Evolutionary conservation across 2,888 invertebrate species (phyloP), one percentile per base, ranked within the genome.

Genomic region (Nomada goodeniana): DNA sequence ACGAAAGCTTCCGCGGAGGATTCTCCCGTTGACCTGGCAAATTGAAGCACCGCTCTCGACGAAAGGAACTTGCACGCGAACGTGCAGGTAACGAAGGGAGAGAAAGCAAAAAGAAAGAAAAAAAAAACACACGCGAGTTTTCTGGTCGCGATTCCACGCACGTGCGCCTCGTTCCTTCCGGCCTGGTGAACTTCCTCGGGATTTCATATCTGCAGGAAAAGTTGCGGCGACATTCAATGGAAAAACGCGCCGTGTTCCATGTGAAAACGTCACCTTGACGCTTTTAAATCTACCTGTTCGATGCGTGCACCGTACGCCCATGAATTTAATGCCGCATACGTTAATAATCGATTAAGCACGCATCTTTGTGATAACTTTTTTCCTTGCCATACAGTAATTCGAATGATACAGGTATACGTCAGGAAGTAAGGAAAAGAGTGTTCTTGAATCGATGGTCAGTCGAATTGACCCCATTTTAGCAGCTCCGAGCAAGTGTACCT

Each of bases 121-220:
- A 36, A 7, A 36, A 36, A 36, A 7, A 7, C 9, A 26, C 44
- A 44, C 42, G 44, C 20, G 18, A 36, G 42, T 5, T 26, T 36
- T 42, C 23, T 23, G 15, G 59, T 53, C 23, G 7, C 26, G 26
- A 67, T 52, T 75, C 68, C 52, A n/a, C 18, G 60, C 75, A 75
- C 60, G 75, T 52, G 52, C 60, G 26, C 26, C 60, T 68, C 68
- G 68, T 75, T 75, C 52, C 60, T 72, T 59, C 57, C 23, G 47
- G 44, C n/a, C 26, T 20, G 52, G 29, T 70, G 23, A 76, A 76
- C 75, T 70, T 76, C 47, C 7, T 29, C 18, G 44, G 47, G 61
- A 76, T 76, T 76, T 76, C 61, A 55, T 76, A 70, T 76, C 69
- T 76, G 68, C 75, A 42, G 60, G 42, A 52, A 50, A 61, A 68